A percentile compares a stretch with the other conserved stretches of the same genome.
Conservation (phyloP, 2,888 invertebrate genomes). For the Sturmia bella region DNA sequence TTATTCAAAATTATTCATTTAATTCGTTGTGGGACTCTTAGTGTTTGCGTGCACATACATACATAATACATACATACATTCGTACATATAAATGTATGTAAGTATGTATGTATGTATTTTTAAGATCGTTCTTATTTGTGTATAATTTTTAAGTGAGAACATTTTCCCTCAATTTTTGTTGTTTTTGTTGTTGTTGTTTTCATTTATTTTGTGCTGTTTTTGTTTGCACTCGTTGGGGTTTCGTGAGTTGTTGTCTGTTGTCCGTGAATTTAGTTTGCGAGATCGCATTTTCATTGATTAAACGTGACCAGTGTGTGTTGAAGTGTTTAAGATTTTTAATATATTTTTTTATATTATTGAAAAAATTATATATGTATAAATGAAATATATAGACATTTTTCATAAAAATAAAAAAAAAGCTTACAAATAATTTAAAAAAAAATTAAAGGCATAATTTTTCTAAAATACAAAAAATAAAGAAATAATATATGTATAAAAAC, state of each 20-base stretch:
- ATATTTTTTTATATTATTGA: not conserved
- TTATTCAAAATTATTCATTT: not conserved
- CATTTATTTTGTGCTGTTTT: constrained; percentile 35
- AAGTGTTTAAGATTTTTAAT: not conserved
- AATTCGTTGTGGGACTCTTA: too few species aligned
- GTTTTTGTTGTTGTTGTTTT: constrained; percentile 33
- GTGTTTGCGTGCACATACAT: not conserved
- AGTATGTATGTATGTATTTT: not conserved
- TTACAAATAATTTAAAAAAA: too few species aligned
- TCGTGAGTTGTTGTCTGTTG: constrained; percentile 64
- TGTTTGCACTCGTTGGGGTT: constrained; percentile 56
- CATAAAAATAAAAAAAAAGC: too few species aligned
- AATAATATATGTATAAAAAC: too few species aligned
- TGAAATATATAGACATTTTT: too few species aligned
- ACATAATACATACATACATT: too few species aligned
- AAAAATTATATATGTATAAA: too few species aligned
- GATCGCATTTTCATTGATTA: constrained; percentile 66
- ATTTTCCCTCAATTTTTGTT: constrained; percentile 30
- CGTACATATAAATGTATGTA: too few species aligned
- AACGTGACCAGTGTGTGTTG: constrained; percentile 36
- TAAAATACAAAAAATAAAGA: too few species aligned
- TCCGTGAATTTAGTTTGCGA: constrained; percentile 67
- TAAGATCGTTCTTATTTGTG: constrained; percentile 33
- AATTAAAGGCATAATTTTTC: too few species aligned
- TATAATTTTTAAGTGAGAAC: constrained; percentile 39